Percentiles rank a stretch among this genome's conserved stretches.
phyloP scores from a whole-genome alignment of 2,888 invertebrate genomes.

The Psylliodes chrysocephalus region DNA sequence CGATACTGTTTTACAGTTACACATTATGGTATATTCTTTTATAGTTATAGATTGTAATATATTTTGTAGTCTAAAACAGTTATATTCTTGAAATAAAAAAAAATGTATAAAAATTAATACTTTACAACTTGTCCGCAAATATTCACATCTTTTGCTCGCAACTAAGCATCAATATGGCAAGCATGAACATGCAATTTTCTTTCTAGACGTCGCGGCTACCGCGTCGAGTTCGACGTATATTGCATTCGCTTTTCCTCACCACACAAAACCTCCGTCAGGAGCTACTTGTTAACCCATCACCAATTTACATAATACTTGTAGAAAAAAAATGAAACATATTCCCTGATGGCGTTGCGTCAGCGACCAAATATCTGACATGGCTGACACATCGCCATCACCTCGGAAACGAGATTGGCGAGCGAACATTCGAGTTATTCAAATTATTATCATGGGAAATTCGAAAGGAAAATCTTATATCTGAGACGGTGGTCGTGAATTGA shows the following conservation, averaged over 20 bases:
- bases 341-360: conserved; percentile 13
- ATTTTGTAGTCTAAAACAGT: too few species aligned
- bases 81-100: too few species aligned
- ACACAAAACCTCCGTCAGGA: conserved; percentile 19
- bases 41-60: too few species aligned
- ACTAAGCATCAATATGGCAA: background rate
- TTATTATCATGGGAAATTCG: conserved; percentile 29
- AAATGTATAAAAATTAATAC: too few species aligned
- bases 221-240: conserved; percentile 1
- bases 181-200: background rate
- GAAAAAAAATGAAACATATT: conserved; percentile 32
- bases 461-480: conserved; percentile 20
- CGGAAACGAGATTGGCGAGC: conserved; percentile 8
- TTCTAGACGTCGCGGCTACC: background rate
- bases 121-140: too few species aligned
- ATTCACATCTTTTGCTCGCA: too few species aligned
- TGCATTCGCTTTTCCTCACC: conserved; percentile 14
- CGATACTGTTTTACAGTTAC: too few species aligned
- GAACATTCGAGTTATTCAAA: conserved; percentile 32
- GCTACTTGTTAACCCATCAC: conserved; percentile 32
- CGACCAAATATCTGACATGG: conserved; percentile 24
- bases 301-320: conserved; percentile 31
- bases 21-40: too few species aligned
- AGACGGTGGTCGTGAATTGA: background rate
- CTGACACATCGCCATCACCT: conserved; percentile 6